Evolutionary conservation across 2,797 vertebrate genomes (phyloP).

Genomic region (Rhadinocentrus ornatus): DNA sequence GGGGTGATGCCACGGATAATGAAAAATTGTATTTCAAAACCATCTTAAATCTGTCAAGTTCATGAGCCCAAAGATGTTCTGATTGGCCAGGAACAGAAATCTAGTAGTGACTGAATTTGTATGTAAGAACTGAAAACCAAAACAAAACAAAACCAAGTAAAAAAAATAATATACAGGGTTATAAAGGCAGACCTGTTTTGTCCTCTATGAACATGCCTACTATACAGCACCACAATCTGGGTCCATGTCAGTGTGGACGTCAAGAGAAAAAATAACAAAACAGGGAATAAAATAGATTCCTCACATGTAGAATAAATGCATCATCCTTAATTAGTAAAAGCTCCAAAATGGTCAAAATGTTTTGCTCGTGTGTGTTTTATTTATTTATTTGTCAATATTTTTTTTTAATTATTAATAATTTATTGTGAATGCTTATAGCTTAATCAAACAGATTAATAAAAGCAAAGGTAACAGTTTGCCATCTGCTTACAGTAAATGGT

Average conservation of each 20-base stretch:
- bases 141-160: no score
- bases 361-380: no score
- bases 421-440: neutral
- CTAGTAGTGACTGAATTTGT: neutral
- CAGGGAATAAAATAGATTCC: neutral
- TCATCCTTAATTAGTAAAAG: neutral
- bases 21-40: neutral
- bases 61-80: neutral
- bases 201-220: slow-evolving; percentile 6
- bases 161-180: slow-evolving; percentile 1
- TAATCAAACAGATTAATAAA: neutral
- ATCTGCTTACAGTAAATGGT: neutral
- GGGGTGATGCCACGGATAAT: neutral
- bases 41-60: neutral
- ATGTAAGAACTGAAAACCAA: neutral
- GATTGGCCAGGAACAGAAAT: neutral
- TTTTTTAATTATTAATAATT: no score
- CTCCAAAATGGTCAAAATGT: neutral
- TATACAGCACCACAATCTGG: slow-evolving; percentile 2
- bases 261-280: neutral
- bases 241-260: slow-evolving; percentile 16
- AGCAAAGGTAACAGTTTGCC: slow-evolving; percentile 23
- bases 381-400: no score
- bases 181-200: slow-evolving; percentile 11
- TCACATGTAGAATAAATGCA: neutral